phyloP scores from a whole-genome alignment of 2,888 invertebrate genomes.

The Plutella xylostella region DNA sequence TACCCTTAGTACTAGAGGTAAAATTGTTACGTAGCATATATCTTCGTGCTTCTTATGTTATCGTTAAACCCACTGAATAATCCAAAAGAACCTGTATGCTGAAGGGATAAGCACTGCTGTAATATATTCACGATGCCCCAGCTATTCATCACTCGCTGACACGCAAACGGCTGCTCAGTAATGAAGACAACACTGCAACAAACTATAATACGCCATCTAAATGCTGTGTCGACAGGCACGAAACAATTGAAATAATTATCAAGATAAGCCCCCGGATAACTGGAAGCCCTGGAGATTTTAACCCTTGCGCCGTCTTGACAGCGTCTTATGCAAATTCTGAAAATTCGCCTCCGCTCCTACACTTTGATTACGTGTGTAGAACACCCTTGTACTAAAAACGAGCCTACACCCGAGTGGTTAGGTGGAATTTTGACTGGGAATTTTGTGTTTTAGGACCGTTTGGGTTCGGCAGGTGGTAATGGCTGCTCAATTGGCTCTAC shows the following conservation, averaged over 20 bases:
- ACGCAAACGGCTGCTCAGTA: constrained; percentile 34
- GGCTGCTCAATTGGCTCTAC: constrained; percentile 58
- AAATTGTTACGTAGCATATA: too few species aligned
- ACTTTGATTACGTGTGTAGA: constrained; percentile 21
- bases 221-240: constrained; percentile 67
- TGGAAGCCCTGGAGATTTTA: constrained; percentile 61
- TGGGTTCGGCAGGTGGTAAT: constrained; percentile 27
- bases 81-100: too few species aligned
- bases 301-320: constrained; percentile 61
- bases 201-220: constrained; percentile 69
- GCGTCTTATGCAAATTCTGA: constrained; percentile 65
- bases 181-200: constrained; percentile 59
- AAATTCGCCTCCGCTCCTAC: constrained; percentile 34
- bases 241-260: constrained; percentile 71
- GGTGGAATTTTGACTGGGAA: too few species aligned
- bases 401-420: too few species aligned
- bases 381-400: not conserved
- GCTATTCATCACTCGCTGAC: constrained; percentile 52
- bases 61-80: too few species aligned
- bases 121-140: too few species aligned
- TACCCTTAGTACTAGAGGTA: too few species aligned
- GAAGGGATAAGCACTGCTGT: too few species aligned
- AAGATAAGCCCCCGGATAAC: constrained; percentile 64
- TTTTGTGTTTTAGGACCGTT: constrained; percentile 24
- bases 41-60: too few species aligned